Evolutionary conservation across 2,113 vertebrate species (phyloP), one percentile per base, ranked within the genome.

Genomic region (Phoenicopterus ruber): DNA sequence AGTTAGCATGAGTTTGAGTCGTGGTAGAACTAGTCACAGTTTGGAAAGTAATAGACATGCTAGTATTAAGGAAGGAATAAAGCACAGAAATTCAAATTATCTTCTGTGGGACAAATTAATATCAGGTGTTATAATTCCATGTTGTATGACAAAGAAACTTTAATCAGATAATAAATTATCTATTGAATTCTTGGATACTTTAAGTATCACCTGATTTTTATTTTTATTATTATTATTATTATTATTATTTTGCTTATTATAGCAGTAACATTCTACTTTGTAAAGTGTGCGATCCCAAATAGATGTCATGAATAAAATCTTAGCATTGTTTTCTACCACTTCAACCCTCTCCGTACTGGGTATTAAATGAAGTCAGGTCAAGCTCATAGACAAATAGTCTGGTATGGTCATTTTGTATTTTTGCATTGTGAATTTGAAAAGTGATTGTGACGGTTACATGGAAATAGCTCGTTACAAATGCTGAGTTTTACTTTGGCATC

Each of bases 151-250:
- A 96, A 94, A 94, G 74, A 42, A 93, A 96, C 95, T 96, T 95
- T 96, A 95, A 91, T 87, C 87, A 36, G 58, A 70, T 96, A 92
- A 70, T 96, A 93, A 91, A 96, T 86, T 96, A 89, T 82, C 67
- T 88, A 57, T 91, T 95, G 88, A 91, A 87, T 87, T 88, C 47
- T 78, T 78, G n/a, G 57, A 82, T 94, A 91, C 77, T 96, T 87
- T 84, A 91, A 82, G 72, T 95, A 91, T 84, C 19, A 31, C 78
- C 89, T 88, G 58, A 71, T 87, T 63, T 78, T 71, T 92, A 42
- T 42, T 42, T 13, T 42, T 42, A 42, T 42, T 42, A 13, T 42
- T 42, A 13, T 42, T 42, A 13, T 42, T 42, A 14, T 90, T 52
- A 83, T 90, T 67, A 40, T 85, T 54, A 42, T 83, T 61, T 69